Conservation (phyloP, 2,113 vertebrate species). For the Leptobrachium leishanense region DNA sequence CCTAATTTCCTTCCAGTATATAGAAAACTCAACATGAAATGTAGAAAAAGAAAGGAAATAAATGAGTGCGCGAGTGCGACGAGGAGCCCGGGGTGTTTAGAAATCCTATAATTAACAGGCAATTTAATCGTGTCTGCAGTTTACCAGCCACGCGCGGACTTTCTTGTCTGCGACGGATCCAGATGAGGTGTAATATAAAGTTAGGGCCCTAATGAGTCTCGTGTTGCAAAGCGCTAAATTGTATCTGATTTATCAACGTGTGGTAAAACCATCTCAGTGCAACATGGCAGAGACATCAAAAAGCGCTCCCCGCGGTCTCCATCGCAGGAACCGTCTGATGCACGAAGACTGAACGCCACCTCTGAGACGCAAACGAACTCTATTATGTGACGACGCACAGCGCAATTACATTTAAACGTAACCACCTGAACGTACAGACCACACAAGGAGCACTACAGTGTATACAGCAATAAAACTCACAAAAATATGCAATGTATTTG, state of each 20-base stretch:
- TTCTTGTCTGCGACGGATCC: constrained; percentile 42
- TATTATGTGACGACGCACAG: too few species aligned
- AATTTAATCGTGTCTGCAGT: constrained; percentile 39
- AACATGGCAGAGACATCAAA: not conserved
- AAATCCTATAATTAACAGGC: constrained; percentile 46
- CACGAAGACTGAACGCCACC: too few species aligned
- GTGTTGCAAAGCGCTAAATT: constrained; percentile 34
- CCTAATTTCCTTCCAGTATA: too few species aligned
- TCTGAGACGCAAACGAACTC: too few species aligned
- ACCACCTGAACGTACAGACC: too few species aligned
- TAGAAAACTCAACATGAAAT: not conserved
- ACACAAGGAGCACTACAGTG: too few species aligned
- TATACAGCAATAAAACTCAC: too few species aligned
- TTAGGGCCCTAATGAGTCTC: constrained; percentile 40
- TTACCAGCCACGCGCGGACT: constrained; percentile 33
- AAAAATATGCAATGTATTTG: too few species aligned
- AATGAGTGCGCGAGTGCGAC: not conserved
- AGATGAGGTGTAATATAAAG: constrained; percentile 43
- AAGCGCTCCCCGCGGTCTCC: too few species aligned
- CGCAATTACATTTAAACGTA: too few species aligned
- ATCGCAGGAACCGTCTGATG: too few species aligned
- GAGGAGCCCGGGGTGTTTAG: constrained; percentile 36
- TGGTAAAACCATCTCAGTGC: constrained; percentile 23
- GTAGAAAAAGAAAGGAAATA: constrained; percentile 11
- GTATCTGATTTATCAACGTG: constrained; percentile 39